phyloP scores from a whole-genome alignment of 2,113 vertebrate species.

The Ranitomeya variabilis region DNA sequence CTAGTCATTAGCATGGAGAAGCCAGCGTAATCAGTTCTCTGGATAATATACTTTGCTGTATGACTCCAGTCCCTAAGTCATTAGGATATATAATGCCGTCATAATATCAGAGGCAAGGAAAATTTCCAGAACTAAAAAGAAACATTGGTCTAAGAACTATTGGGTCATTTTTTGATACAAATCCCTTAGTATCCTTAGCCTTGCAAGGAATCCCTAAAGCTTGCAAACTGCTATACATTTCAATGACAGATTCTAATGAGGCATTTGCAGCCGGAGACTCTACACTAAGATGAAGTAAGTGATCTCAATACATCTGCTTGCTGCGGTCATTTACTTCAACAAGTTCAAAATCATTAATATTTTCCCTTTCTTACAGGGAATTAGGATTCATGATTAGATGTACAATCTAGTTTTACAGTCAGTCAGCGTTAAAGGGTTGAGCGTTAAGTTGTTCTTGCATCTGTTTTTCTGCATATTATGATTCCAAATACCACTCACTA shows the following conservation, averaged over 20 bases:
- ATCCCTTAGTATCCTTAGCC: neutral
- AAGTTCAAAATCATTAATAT: neutral
- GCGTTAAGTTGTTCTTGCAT: neutral
- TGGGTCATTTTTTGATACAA: neutral
- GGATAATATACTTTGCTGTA: neutral
- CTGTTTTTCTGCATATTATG: neutral
- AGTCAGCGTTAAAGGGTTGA: no score
- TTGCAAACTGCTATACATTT: neutral
- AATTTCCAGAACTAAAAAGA: neutral
- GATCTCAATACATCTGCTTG: neutral
- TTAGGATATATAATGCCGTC: neutral
- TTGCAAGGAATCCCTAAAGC: neutral
- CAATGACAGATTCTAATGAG: neutral
- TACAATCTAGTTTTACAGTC: neutral
- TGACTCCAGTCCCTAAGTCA: neutral
- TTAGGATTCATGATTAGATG: neutral
- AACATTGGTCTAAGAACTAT: neutral
- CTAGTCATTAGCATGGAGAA: slow-evolving; percentile 61
- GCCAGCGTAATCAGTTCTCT: neutral
- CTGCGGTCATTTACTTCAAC: neutral
- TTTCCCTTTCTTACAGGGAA: neutral
- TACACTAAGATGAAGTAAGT: neutral
- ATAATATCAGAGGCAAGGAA: neutral
- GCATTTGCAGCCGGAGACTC: neutral
- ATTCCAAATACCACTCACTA: neutral